Percentiles rank a stretch among this genome's conserved stretches.
phyloP scores from a whole-genome alignment of 2,113 vertebrate genomes.

The Neotoma lepida region DNA sequence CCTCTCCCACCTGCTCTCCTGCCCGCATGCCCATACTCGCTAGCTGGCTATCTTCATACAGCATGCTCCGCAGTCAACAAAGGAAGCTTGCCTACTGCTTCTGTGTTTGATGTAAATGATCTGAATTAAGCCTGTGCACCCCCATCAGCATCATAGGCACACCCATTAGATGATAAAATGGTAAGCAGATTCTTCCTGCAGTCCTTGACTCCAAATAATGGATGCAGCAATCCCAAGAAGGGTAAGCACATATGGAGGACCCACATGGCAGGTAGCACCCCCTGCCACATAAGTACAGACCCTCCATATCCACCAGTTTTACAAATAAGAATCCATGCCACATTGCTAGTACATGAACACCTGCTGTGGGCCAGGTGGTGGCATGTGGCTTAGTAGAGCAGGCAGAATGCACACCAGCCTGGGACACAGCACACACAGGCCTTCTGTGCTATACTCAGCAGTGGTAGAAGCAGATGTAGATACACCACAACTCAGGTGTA shows the following conservation, averaged over 20 bases:
- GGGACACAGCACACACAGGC: fast-evolving
- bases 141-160: fast-evolving
- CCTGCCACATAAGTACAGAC: fast-evolving
- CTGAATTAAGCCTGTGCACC: not conserved
- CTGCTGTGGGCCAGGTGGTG: fast-evolving
- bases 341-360: fast-evolving
- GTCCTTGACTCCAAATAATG: not conserved
- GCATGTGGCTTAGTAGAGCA: fast-evolving
- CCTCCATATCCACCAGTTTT: fast-evolving
- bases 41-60: fast-evolving
- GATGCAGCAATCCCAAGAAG: not conserved
- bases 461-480: fast-evolving
- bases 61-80: fast-evolving
- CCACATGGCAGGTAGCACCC: fast-evolving
- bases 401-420: fast-evolving
- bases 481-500: fast-evolving
- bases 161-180: fast-evolving
- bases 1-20: fast-evolving
- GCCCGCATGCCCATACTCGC: fast-evolving
- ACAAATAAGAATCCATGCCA: fast-evolving
- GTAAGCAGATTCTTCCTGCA: fast-evolving
- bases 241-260: fast-evolving
- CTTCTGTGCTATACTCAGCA: fast-evolving
- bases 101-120: too few species aligned
- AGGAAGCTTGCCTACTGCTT: fast-evolving